Percentiles rank a stretch among this genome's conserved stretches.
phyloP scores from a whole-genome alignment of 2,113 vertebrate genomes.

The Microtus ochrogaster region DNA sequence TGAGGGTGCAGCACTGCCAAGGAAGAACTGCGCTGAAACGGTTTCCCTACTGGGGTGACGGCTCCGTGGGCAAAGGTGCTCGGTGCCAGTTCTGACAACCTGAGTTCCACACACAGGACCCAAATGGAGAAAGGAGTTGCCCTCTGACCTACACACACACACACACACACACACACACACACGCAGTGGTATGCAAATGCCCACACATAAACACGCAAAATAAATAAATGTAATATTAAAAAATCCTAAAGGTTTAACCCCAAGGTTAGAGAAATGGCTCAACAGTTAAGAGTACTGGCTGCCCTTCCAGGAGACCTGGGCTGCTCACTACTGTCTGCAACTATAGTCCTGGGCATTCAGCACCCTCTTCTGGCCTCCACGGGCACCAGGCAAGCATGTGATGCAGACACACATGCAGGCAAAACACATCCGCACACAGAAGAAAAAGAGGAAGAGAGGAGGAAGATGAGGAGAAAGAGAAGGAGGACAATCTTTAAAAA shows the following conservation, averaged over 20 bases:
- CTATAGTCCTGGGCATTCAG: neutral
- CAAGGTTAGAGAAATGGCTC: neutral
- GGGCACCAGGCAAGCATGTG: neutral
- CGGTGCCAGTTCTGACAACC: neutral
- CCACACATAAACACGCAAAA: neutral
- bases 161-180: no score
- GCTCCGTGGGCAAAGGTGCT: neutral
- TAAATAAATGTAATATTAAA: neutral
- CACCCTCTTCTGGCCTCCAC: neutral
- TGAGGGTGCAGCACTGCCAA: accelerated
- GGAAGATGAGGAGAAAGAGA: neutral
- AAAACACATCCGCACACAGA: neutral
- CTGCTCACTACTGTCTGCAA: neutral
- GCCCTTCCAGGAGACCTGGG: neutral
- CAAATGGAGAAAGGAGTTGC: neutral
- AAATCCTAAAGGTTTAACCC: neutral
- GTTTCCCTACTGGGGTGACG: neutral
- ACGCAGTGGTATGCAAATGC: neutral
- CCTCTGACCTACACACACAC: neutral
- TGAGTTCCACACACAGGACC: neutral
- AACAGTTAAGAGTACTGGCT: neutral
- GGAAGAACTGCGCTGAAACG: neutral
- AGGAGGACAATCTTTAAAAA: neutral
- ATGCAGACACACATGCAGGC: neutral
- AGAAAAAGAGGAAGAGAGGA: neutral